A percentile compares a stretch with the other conserved stretches of the same genome.
Evolutionary conservation across 2,797 vertebrate species (phyloP).

Genomic region (Semaprochilodus insignis): DNA sequence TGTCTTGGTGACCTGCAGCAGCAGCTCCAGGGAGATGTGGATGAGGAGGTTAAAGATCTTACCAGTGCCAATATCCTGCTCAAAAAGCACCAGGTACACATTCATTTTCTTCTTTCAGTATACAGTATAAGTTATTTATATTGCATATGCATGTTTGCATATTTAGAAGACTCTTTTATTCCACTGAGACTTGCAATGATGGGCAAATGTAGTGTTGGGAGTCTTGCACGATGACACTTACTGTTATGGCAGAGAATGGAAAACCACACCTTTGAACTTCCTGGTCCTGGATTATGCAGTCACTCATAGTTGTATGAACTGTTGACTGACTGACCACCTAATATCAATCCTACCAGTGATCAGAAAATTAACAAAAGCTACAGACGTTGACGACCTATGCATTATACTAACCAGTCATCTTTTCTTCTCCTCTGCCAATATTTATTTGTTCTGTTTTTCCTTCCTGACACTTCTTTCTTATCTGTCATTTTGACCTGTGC

Average conservation of each 20-base stretch:
- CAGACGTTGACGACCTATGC: not conserved
- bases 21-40: conserved; percentile 80
- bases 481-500: not conserved
- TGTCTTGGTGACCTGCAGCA: conserved; percentile 87
- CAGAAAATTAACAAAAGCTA: not conserved
- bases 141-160: not conserved
- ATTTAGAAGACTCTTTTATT: not conserved
- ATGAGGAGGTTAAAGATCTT: conserved; percentile 89
- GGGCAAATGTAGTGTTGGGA: not conserved
- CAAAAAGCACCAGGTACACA: conserved; percentile 89
- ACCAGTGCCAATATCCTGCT: conserved; percentile 92
- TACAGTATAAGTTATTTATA: not conserved
- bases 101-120: not conserved
- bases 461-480: not conserved
- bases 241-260: not conserved
- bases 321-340: not conserved
- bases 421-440: too few relatives aligned
- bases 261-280: not conserved
- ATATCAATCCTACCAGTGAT: not conserved
- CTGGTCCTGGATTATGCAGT: too few relatives aligned
- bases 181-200: not conserved
- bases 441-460: not conserved
- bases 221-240: not conserved
- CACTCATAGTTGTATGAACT: not conserved
- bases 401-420: not conserved